Base-by-base conservation (phyloP, 2,797 vertebrate species). In the Semaprochilodus insignis region DNA sequence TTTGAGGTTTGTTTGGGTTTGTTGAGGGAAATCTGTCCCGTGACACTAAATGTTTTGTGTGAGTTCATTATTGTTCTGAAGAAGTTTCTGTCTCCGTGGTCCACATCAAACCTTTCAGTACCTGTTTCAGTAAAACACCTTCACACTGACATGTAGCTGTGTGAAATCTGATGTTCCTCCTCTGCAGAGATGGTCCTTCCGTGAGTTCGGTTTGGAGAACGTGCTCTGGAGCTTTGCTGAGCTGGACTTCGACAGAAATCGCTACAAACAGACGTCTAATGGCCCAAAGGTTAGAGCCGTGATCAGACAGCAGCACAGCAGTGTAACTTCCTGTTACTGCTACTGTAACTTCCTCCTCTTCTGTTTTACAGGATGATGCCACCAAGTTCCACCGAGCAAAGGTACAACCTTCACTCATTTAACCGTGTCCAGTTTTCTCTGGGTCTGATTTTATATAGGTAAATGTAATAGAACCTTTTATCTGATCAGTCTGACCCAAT, bases 361-460 rank as follows among this genome's bases (percentile, higher is more conserved):
- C 21, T 86, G 74, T 63, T 73, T 70, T 13, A 48, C 85, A 88
- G 85, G 79, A 52, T 0, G 52, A 83, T 6, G 55, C 25, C 6
- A 54, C 31, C 52, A 44, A 3, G 80, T 80, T 48, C 34, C 84
- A 80, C 73, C 60, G 66, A 74, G 10, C 19, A 6, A 0, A 17
- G 10, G 13, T 73, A 27, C 8, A 44, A 44, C 11, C 8, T 48
- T 48, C 10, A 13, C 44, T 48, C 1, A 13, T 48, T 13, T 13
- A 48, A 48, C 40, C 8, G 40, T 6, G 8, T 6, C 40, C 5
- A 10, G 40, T 44, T 10, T 6, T 44, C 6, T 44, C 8, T 44
- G 40, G 8, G 40, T 6, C 40, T 44, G 40, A 44, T 40, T 40
- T 40, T 40, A 40, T 40, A 40, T 40, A n/a, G n/a, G n/a, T 40